Percentiles rank a stretch among this genome's conserved stretches.
Evolutionary conservation across 2,797 vertebrate genomes (phyloP).

Genomic region (Pitangus sulphuratus): DNA sequence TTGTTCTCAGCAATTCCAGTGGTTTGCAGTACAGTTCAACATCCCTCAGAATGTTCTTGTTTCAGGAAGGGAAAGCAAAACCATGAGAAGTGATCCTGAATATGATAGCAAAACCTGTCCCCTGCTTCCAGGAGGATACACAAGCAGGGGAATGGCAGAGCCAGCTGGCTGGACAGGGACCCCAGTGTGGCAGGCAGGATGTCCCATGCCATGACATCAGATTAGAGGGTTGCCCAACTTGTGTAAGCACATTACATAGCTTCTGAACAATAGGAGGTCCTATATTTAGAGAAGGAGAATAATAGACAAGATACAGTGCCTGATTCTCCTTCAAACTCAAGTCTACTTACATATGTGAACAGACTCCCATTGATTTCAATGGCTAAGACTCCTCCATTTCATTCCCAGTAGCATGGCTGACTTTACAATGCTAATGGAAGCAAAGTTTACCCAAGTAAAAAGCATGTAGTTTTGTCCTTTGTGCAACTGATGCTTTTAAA

Average conservation of each 20-base stretch:
- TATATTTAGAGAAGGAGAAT: not conserved
- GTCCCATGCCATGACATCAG: constrained; percentile 26
- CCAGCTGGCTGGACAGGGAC: constrained; percentile 23
- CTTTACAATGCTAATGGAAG: not conserved
- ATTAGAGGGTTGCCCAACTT: not conserved
- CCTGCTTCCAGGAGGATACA: not conserved
- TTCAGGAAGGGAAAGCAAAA: constrained; percentile 18
- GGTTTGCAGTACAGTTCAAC: not conserved
- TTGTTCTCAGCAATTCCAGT: constrained; percentile 14
- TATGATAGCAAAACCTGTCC: not conserved
- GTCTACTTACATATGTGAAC: not conserved
- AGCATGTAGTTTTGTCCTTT: not conserved
- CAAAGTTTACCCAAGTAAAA: not conserved
- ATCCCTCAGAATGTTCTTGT: not conserved
- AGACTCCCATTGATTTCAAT: not conserved
- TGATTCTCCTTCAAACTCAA: not conserved
- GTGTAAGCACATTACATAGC: not conserved
- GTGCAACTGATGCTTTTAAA: not conserved
- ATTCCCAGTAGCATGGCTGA: not conserved
- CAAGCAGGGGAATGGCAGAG: not conserved
- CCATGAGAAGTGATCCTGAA: not conserved
- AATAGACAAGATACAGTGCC: not conserved
- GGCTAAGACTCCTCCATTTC: not conserved
- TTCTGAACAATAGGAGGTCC: not conserved
- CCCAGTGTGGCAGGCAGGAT: constrained; percentile 14